phyloP scores from a whole-genome alignment of 2,888 invertebrate genomes.

The Eupsilia transversa region DNA sequence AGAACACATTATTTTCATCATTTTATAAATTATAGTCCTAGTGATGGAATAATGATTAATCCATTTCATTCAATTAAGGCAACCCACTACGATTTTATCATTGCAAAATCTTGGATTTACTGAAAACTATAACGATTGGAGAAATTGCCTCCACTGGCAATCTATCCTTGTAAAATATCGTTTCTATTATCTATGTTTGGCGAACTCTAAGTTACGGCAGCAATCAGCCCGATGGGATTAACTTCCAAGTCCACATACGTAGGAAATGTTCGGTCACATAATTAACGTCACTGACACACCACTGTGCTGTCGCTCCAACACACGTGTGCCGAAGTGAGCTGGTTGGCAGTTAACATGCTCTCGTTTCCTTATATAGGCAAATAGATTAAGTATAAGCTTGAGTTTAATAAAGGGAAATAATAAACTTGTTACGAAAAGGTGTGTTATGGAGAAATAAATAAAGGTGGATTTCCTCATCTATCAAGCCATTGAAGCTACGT shows the following conservation, averaged over 20 bases:
- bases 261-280: conserved; percentile 55
- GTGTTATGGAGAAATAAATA: conserved; percentile 10
- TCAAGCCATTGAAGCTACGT: neutral
- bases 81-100: neutral
- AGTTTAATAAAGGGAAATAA: conserved; percentile 51
- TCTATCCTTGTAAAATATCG: conserved; percentile 33
- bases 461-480: conserved; percentile 2
- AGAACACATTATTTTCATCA: neutral
- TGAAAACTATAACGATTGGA: neutral
- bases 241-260: conserved; percentile 47
- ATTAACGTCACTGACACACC: conserved; percentile 58
- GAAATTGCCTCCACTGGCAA: neutral
- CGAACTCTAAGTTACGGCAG: conserved; percentile 18
- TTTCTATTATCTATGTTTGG: conserved; percentile 29
- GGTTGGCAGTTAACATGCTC: conserved; percentile 54
- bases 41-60: neutral
- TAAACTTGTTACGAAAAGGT: conserved; percentile 35
- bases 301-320: conserved; percentile 61
- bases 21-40: neutral
- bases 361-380: conserved; percentile 57
- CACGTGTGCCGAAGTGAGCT: conserved; percentile 52
- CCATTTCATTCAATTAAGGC: neutral
- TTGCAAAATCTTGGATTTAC: conserved; percentile 1
- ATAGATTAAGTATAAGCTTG: conserved; percentile 39
- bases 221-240: conserved; percentile 48